These are phyloP conservation scores for Cyphomyrus discorhynchus DNA, from an alignment of 2,113 vertebrate genomes.

Conservation along the genomic window DNA sequence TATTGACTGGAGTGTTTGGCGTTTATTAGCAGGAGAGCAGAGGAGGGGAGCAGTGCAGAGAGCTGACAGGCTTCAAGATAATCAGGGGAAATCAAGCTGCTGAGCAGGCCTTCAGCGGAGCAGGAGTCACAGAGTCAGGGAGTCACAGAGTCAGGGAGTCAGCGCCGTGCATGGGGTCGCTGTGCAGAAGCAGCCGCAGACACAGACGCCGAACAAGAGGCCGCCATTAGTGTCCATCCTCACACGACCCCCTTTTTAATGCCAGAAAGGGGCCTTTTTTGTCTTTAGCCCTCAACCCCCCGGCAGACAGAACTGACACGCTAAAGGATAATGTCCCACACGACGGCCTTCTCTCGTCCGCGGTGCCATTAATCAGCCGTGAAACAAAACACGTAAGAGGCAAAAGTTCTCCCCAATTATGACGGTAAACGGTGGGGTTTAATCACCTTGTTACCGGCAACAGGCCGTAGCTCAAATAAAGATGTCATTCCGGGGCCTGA, in stretches of 20 bases:
- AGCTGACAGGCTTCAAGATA: conserved; percentile 81
- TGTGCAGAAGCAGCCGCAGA: conserved; percentile 51
- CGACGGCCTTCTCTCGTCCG: background rate
- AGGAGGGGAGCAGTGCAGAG: conserved; percentile 48
- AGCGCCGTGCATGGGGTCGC: conserved; percentile 55
- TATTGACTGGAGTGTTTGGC: conserved; percentile 82
- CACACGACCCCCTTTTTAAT: conserved; percentile 19
- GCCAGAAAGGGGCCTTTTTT: conserved; percentile 13
- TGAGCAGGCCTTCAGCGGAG: conserved; percentile 59
- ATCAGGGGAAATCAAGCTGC: conserved; percentile 71
- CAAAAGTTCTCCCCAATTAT: conserved; percentile 15
- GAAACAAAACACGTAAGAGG: background rate
- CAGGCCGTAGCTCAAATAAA: background rate
- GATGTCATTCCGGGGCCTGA: background rate
- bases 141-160: background rate
- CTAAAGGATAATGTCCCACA: background rate
- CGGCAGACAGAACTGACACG: conserved; percentile 7
- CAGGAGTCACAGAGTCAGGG: conserved; percentile 39
- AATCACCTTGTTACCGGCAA: conserved; percentile 6
- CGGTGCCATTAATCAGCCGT: conserved; percentile 5
- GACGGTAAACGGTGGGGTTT: conserved; percentile 5
- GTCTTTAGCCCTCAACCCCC: background rate
- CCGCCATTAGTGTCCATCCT: conserved; percentile 29
- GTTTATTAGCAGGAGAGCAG: conserved; percentile 80
- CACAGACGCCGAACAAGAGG: conserved; percentile 32